Percentiles rank a stretch among this genome's conserved stretches.
phyloP scores from a whole-genome alignment of 2,888 invertebrate genomes.

The Calephelis perditalis region DNA sequence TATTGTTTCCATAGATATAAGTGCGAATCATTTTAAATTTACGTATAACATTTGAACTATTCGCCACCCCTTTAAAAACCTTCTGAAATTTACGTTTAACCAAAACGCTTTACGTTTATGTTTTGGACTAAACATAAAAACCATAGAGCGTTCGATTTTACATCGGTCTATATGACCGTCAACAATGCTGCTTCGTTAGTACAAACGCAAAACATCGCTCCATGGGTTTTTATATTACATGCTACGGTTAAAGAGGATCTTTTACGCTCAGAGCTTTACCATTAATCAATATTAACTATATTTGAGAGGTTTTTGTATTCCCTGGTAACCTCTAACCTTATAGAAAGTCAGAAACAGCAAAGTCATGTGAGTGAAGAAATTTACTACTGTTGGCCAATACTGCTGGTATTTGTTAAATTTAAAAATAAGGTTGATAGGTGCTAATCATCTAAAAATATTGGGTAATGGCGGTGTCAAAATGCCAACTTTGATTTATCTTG shows the following conservation, averaged over 20 bases:
- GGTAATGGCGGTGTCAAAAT: too few relatives aligned
- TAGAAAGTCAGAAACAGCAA: neutral
- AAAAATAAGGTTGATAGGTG: too few relatives aligned
- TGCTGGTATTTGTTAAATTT: neutral
- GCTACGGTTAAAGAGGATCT: slow-evolving; percentile 46
- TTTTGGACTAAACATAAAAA: slow-evolving; percentile 30
- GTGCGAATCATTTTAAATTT: too few relatives aligned
- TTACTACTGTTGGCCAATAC: neutral
- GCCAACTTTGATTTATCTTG: too few relatives aligned
- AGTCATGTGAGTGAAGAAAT: slow-evolving; percentile 8
- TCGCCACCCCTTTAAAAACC: too few relatives aligned
- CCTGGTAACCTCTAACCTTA: neutral
- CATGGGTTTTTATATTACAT: slow-evolving; percentile 52
- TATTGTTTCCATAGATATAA: too few relatives aligned
- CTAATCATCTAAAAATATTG: too few relatives aligned
- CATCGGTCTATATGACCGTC: slow-evolving; percentile 47
- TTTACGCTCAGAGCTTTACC: slow-evolving; percentile 35
- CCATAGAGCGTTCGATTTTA: slow-evolving; percentile 51
- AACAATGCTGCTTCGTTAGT: slow-evolving; percentile 71
- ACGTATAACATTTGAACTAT: too few relatives aligned
- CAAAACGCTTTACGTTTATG: slow-evolving; percentile 14
- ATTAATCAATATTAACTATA: slow-evolving; percentile 31
- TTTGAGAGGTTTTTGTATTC: slow-evolving; percentile 6
- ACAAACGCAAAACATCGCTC: slow-evolving; percentile 41
- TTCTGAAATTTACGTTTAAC: neutral